Base-by-base conservation (phyloP, 2,888 invertebrate genomes). In the Nomada ferruginata region DNA sequence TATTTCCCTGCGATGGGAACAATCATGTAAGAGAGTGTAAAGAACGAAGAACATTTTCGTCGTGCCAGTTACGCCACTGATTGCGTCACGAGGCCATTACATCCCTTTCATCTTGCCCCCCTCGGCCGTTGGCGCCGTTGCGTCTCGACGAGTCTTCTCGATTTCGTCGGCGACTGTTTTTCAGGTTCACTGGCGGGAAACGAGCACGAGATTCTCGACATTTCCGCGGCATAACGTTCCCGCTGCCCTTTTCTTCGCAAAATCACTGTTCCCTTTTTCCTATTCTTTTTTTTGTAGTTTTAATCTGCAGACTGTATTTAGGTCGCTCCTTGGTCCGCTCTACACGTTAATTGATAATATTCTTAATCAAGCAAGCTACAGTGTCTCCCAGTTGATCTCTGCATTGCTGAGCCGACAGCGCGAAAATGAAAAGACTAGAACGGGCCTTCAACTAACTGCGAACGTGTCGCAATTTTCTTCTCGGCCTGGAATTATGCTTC, bases 161-260 rank as follows among this genome's bases (percentile, higher is more conserved):
- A 69, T 59, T 52, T 64, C n/a, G 73, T 42, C 73, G 73, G 68
- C 81, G 69, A 63, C 60, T 63, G 79, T 79, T 79, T 78, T 81
- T 74, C 72, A 81, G 81, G 65, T 81, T 74, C 81, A 81, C 79
- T 23, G 63, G 29, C 71, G 57, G 29, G 23, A 73, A 79, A 13
- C 26, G 50, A 23, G 50, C 71, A 52, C 52, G 71, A 79, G 68
- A 79, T 66, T 79, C 75, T 61, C 75, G 70, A 79, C 82, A 68
- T 82, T 82, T 79, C 80, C 75, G 70, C 79, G 79, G 71, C 74
- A 79, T 82, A 74, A 79, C 75, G 75, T 79, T 79, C 20, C 29
- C 55, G 20, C 23, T 18, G 47, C 36, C 52, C 64, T 29, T 52
- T 57, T 52, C 66, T 29, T 53, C 50, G 64, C 7, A n/a, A 5